Evolutionary conservation across 2,888 invertebrate species (phyloP).

Genomic region (Diarsia brunnea): DNA sequence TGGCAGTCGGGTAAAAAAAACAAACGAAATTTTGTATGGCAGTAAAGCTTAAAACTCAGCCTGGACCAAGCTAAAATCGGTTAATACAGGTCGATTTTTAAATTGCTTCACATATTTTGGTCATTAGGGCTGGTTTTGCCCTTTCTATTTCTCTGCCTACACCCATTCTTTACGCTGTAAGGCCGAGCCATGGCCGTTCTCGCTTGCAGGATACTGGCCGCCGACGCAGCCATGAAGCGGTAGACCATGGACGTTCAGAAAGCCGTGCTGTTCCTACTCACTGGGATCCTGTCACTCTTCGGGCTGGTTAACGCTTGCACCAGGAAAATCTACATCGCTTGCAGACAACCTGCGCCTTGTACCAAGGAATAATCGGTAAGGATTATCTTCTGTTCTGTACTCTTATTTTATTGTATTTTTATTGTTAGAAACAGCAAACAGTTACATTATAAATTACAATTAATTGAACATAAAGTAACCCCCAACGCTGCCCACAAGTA

Average conservation of each 20-base stretch:
- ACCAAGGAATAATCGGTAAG: constrained; percentile 71
- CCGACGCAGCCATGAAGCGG: constrained; percentile 67
- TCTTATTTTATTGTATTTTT: no score
- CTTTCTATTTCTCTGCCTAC: not conserved
- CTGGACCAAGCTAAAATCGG: not conserved
- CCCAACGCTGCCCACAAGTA: no score
- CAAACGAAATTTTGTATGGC: not conserved
- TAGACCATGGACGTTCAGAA: constrained; percentile 77
- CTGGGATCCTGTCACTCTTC: constrained; percentile 72
- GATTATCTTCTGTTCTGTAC: not conserved
- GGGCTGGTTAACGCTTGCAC: constrained; percentile 77
- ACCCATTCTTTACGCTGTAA: constrained; percentile 51
- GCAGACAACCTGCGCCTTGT: constrained; percentile 82
- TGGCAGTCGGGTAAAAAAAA: no score
- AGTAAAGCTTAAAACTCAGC: not conserved
- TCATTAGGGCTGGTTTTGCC: not conserved
- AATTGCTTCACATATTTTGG: not conserved
- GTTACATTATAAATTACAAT: no score
- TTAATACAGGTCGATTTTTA: not conserved
- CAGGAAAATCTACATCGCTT: constrained; percentile 82
- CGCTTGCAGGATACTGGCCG: constrained; percentile 59
- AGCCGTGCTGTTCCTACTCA: constrained; percentile 70
- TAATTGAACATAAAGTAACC: no score
- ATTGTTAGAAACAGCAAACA: no score
- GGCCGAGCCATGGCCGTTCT: constrained; percentile 65